These are phyloP conservation scores for Sapajus apella DNA, from an alignment of 2,113 vertebrate genomes.

Conservation along the genomic window DNA sequence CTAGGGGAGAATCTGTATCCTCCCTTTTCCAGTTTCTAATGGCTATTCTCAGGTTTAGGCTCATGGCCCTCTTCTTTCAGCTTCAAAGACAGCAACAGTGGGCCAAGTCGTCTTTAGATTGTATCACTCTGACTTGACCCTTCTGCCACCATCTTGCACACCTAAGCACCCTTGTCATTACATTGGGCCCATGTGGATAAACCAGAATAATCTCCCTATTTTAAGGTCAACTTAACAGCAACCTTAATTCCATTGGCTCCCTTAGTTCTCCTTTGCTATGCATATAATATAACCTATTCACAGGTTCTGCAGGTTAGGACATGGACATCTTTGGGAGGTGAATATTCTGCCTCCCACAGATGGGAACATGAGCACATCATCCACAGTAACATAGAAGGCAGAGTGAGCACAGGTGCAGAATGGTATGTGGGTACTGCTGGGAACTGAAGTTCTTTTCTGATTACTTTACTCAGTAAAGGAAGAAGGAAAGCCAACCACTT, in stretches of 20 bases:
- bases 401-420: not conserved
- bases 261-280: not conserved
- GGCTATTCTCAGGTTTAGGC: not conserved
- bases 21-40: not conserved
- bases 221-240: not conserved
- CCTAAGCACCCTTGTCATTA: not conserved
- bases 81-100: not conserved
- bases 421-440: not conserved
- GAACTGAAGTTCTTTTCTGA: not conserved
- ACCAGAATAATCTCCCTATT: not conserved
- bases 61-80: not conserved
- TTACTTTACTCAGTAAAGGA: not conserved
- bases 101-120: not conserved
- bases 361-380: not conserved
- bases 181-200: rapidly evolving
- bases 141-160: not conserved
- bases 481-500: not conserved
- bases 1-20: not conserved
- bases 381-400: not conserved
- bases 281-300: not conserved
- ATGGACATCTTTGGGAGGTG: not conserved
- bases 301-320: not conserved
- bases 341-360: not conserved
- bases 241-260: not conserved
- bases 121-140: not conserved